Evolutionary conservation across 2,888 invertebrate species (phyloP).

Genomic region (Caenorhabditis macrosperma): DNA sequence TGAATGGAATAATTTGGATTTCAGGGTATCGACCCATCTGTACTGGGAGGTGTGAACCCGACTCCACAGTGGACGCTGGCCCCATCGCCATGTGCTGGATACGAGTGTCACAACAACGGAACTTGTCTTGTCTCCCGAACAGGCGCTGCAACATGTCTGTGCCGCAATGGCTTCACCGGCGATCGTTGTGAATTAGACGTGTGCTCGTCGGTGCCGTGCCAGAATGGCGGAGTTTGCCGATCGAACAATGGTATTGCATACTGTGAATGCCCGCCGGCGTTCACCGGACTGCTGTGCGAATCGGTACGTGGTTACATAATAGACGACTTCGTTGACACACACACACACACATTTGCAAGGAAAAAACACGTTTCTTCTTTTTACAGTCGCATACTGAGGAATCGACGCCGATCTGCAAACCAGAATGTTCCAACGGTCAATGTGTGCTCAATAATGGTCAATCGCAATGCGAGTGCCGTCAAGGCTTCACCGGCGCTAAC

Average conservation of each 20-base stretch:
- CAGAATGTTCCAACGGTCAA: slow-evolving; percentile 68
- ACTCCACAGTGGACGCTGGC: slow-evolving; percentile 54
- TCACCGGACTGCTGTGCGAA: slow-evolving; percentile 71
- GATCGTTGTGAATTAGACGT: slow-evolving; percentile 72
- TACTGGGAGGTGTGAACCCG: slow-evolving; percentile 22
- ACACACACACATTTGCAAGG: not conserved
- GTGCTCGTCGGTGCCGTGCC: slow-evolving; percentile 71
- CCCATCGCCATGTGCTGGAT: slow-evolving; percentile 68
- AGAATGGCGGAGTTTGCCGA: slow-evolving; percentile 68
- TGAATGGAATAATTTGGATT: not conserved
- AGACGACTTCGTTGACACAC: not conserved
- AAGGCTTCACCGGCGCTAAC: slow-evolving; percentile 77
- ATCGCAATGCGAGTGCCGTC: slow-evolving; percentile 68
- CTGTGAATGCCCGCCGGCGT: slow-evolving; percentile 72
- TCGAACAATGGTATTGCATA: slow-evolving; percentile 67
- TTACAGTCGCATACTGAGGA: slow-evolving; percentile 32
- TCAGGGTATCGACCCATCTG: slow-evolving; percentile 53
- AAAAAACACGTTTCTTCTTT: not conserved
- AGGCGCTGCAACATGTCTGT: slow-evolving; percentile 72
- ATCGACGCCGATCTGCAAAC: slow-evolving; percentile 53
- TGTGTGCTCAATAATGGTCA: slow-evolving; percentile 60
- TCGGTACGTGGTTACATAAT: slow-evolving; percentile 55
- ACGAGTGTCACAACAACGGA: slow-evolving; percentile 74
- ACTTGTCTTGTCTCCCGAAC: slow-evolving; percentile 72
- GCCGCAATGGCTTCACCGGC: slow-evolving; percentile 72